Evolutionary conservation across 2,113 vertebrate species (phyloP), one percentile per base, ranked within the genome.

Genomic region (Zootoca vivipara): DNA sequence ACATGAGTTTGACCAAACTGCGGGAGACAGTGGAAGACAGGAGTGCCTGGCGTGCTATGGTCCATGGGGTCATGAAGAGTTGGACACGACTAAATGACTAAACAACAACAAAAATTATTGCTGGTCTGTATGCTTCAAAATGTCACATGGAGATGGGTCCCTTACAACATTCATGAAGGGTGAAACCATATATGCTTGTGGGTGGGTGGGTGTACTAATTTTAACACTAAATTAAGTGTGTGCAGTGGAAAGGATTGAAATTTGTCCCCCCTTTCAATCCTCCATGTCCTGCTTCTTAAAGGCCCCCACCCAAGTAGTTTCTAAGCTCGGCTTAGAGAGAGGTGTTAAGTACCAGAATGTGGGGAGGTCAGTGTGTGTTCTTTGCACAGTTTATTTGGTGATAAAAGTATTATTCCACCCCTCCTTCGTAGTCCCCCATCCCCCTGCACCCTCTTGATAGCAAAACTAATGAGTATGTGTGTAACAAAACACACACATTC

Each of bases 151-250:
- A 12, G 42, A 82, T 8, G 15, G 24, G 5, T 90, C 89, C 93
- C 94, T 88, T 83, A 83, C 92, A 85, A 89, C 4, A 6, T 38
- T 85, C 18, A 26, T 26, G 35, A 70, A 75, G 73, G 35, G 73
- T 22, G 35, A 42, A 33, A 26, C 20, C 38, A 75, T 35, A 75
- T 35, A 40, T 75, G 22, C 8, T 38, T 35, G 2, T 35, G 35
- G 46, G 40, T n/a, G n/a, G n/a, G n/a, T n/a, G 46, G 9, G 46
- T 9, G 46, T 52, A 52, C 70, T 72, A 18, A n/a, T 72, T 72
- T 33, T 72, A n/a, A 33, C 69, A n/a, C n/a, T 72, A 72, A 72
- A 72, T 4, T 13, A 15, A 33, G 70, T 72, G n/a, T 33, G n/a
- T 5, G 4, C 70, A 72, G 70, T n/a, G 70, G 20, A 40, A 16